Conservation (phyloP, 2,888 invertebrate genomes). For the Erpobdella octoculata region DNA sequence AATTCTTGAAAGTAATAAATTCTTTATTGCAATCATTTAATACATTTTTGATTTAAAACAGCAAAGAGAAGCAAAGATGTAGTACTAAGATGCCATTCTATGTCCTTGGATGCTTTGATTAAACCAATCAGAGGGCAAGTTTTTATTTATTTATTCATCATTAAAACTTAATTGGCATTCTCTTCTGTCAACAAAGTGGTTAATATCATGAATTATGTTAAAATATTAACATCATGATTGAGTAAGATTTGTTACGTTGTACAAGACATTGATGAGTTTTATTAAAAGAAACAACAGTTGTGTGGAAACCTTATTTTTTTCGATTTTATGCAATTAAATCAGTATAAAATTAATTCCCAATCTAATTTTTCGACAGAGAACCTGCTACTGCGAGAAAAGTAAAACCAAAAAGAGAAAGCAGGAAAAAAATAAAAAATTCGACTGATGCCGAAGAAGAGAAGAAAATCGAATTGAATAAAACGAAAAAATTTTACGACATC, state of each 20-base stretch:
- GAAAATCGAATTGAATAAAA: too few relatives aligned
- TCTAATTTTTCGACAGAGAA: background rate
- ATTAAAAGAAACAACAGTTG: background rate
- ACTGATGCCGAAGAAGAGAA: background rate
- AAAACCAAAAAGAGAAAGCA: background rate
- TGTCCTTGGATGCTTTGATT: background rate
- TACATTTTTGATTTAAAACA: too few relatives aligned
- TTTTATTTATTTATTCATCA: too few relatives aligned
- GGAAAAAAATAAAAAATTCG: background rate
- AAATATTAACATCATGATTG: too few relatives aligned
- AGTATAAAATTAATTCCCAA: background rate
- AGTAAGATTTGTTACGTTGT: too few relatives aligned
- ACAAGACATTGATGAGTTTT: background rate
- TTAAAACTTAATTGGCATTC: too few relatives aligned
- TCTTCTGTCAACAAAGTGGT: too few relatives aligned
- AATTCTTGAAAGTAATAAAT: too few relatives aligned
- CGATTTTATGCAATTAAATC: background rate
- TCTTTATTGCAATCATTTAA: too few relatives aligned
- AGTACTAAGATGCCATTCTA: background rate
- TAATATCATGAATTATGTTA: too few relatives aligned
- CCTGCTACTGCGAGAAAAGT: background rate
- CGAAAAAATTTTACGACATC: background rate
- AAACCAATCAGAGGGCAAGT: conserved; percentile 6
- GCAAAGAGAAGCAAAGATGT: background rate
- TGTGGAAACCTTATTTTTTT: background rate